These are phyloP conservation scores for Sebastiscus albofasciatus DNA, from an alignment of 2,797 vertebrate species.

Conservation along the genomic window DNA sequence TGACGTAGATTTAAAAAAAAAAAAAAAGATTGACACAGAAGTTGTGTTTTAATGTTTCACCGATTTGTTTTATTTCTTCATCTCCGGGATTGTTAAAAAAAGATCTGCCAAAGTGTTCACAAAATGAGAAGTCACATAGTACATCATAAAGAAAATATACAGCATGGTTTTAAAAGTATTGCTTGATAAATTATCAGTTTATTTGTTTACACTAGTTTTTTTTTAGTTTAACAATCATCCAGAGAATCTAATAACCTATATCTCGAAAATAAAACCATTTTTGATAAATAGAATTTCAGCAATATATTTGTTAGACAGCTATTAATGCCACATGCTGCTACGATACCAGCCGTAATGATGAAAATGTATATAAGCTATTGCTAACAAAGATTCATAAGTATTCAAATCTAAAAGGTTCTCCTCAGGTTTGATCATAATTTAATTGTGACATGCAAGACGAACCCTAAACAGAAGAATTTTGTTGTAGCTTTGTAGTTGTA, in stretches of 20 bases:
- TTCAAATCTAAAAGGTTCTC: constrained; percentile 53
- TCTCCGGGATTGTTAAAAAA: constrained; percentile 57
- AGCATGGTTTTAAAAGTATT: constrained; percentile 73
- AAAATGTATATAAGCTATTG: constrained; percentile 30
- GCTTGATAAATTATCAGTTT: constrained; percentile 78
- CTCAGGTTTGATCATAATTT: constrained; percentile 44
- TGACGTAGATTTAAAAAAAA: not conserved
- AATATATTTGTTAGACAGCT: constrained; percentile 53
- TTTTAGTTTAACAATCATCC: constrained; percentile 60
- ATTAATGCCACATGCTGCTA: constrained; percentile 19
- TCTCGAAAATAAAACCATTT: constrained; percentile 65
- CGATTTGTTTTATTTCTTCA: constrained; percentile 54
- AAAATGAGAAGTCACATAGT: constrained; percentile 61
- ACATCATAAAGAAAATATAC: constrained; percentile 76
- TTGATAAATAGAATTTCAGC: constrained; percentile 75
- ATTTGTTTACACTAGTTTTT: constrained; percentile 63
- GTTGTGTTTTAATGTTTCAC: constrained; percentile 42
- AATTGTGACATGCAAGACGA: constrained; percentile 31
- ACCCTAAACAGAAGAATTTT: constrained; percentile 28
- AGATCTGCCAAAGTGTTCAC: constrained; percentile 54
- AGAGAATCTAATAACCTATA: constrained; percentile 46
- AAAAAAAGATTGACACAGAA: constrained; percentile 10
- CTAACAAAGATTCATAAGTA: constrained; percentile 51
- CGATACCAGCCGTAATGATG: constrained; percentile 40
- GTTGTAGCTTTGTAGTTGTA: constrained; percentile 14